Conservation (phyloP, 64 coral and sea anemone genomes). For the Orbicella faveolata region DNA sequence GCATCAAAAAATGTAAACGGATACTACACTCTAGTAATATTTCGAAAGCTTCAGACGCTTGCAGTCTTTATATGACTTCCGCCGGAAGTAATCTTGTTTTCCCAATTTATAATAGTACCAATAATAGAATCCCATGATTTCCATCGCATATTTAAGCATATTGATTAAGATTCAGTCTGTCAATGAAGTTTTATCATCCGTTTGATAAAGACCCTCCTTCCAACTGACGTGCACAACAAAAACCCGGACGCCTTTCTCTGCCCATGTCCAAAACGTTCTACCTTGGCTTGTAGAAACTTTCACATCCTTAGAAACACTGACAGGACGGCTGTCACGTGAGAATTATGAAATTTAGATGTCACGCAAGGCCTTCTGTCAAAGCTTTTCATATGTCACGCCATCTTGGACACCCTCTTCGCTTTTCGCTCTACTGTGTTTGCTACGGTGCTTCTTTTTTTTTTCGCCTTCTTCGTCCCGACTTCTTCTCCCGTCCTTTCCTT, state of each 20-base stretch:
- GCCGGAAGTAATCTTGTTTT: neutral
- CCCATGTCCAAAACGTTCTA: neutral
- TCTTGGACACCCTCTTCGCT: neutral
- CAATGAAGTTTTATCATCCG: too few species aligned
- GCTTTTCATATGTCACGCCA: slow-evolving; percentile 42
- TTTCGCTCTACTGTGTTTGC: slow-evolving; percentile 40
- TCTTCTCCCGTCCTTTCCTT: slow-evolving; percentile 38
- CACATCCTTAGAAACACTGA: neutral
- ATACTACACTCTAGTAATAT: neutral
- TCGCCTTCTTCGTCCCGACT: slow-evolving; percentile 44
- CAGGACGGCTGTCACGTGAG: neutral
- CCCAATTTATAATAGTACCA: neutral
- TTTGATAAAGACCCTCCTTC: too few species aligned
- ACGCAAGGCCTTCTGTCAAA: slow-evolving; percentile 13
- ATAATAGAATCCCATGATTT: neutral
- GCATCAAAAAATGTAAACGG: neutral
- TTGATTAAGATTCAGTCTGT: neutral
- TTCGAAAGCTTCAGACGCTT: too few species aligned
- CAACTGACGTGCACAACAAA: neutral
- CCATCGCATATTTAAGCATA: neutral
- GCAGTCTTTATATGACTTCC: neutral
- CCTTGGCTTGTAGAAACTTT: too few species aligned
- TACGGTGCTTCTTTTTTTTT: slow-evolving; percentile 45
- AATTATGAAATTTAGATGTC: neutral
- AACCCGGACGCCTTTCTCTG: neutral